These are phyloP conservation scores for Trogon surrucura DNA, from an alignment of 2,113 vertebrate genomes.

Conservation along the genomic window DNA sequence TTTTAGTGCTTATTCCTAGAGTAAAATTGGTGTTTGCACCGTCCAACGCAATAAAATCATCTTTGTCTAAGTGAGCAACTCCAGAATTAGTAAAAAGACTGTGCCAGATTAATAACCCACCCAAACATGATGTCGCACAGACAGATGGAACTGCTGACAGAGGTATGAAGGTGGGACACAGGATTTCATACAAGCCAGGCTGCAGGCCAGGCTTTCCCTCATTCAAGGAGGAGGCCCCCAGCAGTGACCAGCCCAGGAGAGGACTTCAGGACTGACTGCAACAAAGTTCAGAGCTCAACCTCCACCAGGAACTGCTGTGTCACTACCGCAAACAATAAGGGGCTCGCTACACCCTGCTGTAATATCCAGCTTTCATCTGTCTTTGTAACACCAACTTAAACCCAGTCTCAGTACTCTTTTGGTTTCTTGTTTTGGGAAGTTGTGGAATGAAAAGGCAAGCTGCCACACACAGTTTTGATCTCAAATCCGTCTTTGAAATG, in stretches of 20 bases:
- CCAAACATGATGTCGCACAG: background rate
- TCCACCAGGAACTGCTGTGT: background rate
- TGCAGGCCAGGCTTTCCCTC: background rate
- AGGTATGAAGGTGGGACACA: background rate
- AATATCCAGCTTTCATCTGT: background rate
- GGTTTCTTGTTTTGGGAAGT: background rate
- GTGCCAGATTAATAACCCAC: background rate
- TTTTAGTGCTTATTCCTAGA: background rate
- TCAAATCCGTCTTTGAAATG: background rate
- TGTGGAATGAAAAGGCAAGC: background rate
- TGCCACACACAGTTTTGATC: background rate
- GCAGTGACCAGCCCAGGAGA: background rate
- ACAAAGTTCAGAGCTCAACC: background rate
- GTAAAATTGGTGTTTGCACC: background rate
- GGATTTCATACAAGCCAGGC: background rate
- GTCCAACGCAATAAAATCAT: background rate
- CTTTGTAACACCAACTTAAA: background rate
- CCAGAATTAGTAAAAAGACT: background rate
- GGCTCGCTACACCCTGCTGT: background rate
- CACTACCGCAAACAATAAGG: background rate
- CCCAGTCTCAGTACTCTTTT: background rate
- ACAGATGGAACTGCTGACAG: background rate
- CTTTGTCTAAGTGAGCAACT: background rate
- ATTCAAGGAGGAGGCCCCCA: background rate
- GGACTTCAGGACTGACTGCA: background rate